Percentiles rank a stretch among this genome's conserved stretches.
phyloP scores from a whole-genome alignment of 92 coral and sea anemone species.

The Palythoa heliodiscus region DNA sequence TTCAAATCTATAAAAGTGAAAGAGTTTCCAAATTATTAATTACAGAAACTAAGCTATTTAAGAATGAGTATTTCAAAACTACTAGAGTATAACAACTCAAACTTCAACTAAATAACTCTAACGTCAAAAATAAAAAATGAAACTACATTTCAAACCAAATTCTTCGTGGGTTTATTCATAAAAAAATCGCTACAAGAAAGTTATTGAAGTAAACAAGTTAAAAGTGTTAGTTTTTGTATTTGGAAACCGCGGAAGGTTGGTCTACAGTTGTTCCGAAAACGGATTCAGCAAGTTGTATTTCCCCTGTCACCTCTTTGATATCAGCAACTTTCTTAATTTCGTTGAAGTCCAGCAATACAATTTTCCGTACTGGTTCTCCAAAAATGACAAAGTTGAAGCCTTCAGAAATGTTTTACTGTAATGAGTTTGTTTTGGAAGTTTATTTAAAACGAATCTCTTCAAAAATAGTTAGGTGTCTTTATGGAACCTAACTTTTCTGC shows the following conservation, averaged over 20 bases:
- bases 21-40: no score
- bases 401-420: neutral
- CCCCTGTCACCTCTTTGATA: neutral
- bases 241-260: slow-evolving; percentile 45
- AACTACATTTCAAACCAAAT: no score
- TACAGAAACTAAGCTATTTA: no score
- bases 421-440: neutral
- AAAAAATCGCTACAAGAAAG: no score
- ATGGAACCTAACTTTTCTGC: neutral
- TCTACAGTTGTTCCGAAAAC: slow-evolving; percentile 29
- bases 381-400: neutral
- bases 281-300: neutral
- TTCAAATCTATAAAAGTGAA: no score
- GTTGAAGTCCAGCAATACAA: neutral
- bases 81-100: no score
- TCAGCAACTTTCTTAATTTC: neutral
- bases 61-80: no score
- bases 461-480: neutral
- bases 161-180: no score
- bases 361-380: neutral
- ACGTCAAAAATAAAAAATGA: no score
- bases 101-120: no score
- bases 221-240: no score
- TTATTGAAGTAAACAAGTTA: no score
- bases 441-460: neutral